These are phyloP conservation scores for Lanius collurio DNA, from an alignment of 2,113 vertebrate species.

Conservation along the genomic window DNA sequence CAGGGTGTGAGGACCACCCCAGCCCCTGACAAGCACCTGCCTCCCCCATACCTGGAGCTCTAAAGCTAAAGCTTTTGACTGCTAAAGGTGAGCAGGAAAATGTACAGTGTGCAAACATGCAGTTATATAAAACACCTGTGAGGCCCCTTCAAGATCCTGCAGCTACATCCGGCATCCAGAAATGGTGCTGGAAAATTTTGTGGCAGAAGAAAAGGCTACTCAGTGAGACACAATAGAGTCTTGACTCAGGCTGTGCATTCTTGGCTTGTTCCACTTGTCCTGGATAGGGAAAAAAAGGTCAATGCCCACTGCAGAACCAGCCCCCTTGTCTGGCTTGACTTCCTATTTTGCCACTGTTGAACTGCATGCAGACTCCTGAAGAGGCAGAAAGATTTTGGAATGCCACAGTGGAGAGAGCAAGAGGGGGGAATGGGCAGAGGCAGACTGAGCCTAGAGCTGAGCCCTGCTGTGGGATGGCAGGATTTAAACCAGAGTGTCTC, in stretches of 20 bases:
- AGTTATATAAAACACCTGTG: neutral
- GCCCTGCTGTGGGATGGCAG: neutral
- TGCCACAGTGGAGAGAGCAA: neutral
- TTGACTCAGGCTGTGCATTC: neutral
- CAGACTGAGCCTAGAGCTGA: neutral
- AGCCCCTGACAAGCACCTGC: neutral
- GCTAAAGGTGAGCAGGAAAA: neutral
- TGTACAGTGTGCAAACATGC: accelerated
- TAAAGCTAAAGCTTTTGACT: neutral
- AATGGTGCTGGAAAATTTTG: neutral
- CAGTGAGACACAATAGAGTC: neutral
- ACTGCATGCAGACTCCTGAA: neutral
- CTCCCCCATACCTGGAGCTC: neutral
- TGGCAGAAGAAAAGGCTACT: neutral
- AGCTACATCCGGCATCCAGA: neutral
- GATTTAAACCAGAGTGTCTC: neutral
- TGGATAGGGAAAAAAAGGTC: neutral
- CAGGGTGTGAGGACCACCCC: neutral
- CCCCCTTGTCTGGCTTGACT: neutral
- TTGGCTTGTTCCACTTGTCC: neutral
- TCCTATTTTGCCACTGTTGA: neutral
- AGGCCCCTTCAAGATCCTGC: neutral
- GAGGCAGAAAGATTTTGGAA: neutral
- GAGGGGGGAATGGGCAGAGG: neutral
- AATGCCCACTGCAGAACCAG: neutral